Conservation (phyloP, 2,888 invertebrate species). For the Pteria penguin region DNA sequence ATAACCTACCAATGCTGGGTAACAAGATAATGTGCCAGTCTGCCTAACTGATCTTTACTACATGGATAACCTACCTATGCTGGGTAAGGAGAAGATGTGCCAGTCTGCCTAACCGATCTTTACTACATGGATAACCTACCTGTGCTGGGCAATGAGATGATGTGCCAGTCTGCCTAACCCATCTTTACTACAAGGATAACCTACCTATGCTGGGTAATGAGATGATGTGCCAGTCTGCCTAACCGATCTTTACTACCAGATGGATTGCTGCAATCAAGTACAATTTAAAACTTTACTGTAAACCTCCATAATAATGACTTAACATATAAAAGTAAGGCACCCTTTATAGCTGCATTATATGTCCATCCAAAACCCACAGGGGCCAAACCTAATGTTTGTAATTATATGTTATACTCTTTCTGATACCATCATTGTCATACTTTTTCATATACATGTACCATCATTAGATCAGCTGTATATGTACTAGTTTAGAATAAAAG, state of each 20-base stretch:
- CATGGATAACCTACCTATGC: conserved; percentile 83
- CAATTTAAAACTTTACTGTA: no score
- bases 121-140: conserved; percentile 63
- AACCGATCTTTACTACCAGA: conserved; percentile 84
- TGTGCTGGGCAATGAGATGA: conserved; percentile 88
- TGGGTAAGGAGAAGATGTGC: conserved; percentile 88
- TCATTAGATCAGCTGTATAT: no score
- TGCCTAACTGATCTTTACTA: conserved; percentile 86
- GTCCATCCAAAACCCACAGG: no score
- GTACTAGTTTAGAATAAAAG: no score
- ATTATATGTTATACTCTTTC: no score
- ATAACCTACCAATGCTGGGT: no score
- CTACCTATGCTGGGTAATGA: conserved; percentile 86
- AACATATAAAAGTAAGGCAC: no score
- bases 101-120: conserved; percentile 88
- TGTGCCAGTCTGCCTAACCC: conserved; percentile 87
- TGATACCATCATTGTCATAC: no score
- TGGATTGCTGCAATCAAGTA: conserved; percentile 67
- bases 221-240: conserved; percentile 85
- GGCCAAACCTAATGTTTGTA: no score
- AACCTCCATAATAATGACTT: no score
- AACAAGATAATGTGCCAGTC: conserved; percentile 87
- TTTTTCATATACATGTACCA: no score
- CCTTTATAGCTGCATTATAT: no score
- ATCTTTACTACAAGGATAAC: conserved; percentile 81